These are phyloP conservation scores for Merluccius polli DNA, from an alignment of 2,797 vertebrate genomes.

Conservation along the genomic window DNA sequence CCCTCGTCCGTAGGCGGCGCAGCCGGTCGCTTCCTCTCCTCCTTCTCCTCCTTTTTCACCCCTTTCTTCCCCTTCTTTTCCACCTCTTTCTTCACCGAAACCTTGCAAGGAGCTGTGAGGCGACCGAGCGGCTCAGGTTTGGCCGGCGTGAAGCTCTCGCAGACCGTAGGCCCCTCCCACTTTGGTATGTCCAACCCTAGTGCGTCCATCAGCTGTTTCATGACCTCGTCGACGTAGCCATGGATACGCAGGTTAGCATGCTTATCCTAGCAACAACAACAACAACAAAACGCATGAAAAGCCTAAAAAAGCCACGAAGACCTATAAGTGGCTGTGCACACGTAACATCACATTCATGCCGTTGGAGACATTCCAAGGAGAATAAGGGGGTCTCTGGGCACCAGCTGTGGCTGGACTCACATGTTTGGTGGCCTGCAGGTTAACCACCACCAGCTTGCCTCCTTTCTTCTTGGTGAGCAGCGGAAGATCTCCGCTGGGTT, in stretches of 20 bases:
- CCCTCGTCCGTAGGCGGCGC: not conserved
- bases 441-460: constrained; percentile 89
- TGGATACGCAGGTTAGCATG: constrained; percentile 86
- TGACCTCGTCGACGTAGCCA: constrained; percentile 87
- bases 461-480: constrained; percentile 92
- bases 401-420: constrained; percentile 67
- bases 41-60: not conserved
- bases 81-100: not conserved
- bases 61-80: constrained; percentile 18
- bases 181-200: constrained; percentile 83
- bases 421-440: constrained; percentile 93
- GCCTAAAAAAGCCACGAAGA: not conserved
- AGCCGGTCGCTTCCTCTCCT: not conserved
- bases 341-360: too few relatives aligned
- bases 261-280: constrained; percentile 73
- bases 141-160: constrained; percentile 57
- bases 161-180: constrained; percentile 82
- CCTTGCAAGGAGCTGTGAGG: not conserved
- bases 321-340: too few relatives aligned
- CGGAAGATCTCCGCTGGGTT: constrained; percentile 92
- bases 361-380: too few relatives aligned
- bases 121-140: constrained; percentile 36
- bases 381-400: not conserved
- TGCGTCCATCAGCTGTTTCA: constrained; percentile 83
- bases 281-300: not conserved